Evolutionary conservation across 1,140 invertebrate species (phyloP), one percentile per base, ranked within the genome.

Genomic region (Penaeus japonicus): DNA sequence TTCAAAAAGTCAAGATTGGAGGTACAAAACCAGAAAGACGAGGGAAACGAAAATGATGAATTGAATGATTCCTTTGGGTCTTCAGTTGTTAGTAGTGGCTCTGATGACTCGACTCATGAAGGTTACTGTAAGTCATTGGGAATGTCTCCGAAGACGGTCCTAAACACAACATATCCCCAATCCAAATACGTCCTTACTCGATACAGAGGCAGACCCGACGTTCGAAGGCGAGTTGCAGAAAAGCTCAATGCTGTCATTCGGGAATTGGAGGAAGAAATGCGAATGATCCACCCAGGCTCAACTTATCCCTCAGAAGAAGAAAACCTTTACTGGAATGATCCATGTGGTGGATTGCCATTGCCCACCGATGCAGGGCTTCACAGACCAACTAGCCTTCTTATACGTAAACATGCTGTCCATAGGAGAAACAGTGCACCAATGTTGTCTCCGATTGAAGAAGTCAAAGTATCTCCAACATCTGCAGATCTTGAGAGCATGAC

Each of bases 221-320:
- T 89, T 55, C 82, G 80, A 35, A 84, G 80, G n/a, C 70, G 87
- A 32, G 54, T 89, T 89, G 87, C 87, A 80, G 87, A 89, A 24
- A 89, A 89, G 62, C 77, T 89, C 20, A 79, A 27, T 65, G 73
- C 73, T n/a, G 77, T 89, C 1, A 80, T 89, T 27, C 32, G 57
- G 12, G 87, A 89, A 78, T 53, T 89, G 54, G 87, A 89, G n/a
- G 87, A 84, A 35, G 87, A 89, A 57, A 89, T 84, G 57, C 62
- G 30, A 12, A n/a, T 70, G n/a, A 70, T 70, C 5, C 62, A 70
- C 15, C 62, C 62, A 70, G 62, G 15, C 30, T 17, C 62, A 70
- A 70, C 5, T 30, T 30, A 70, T 70, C 62, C 4, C 10, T 17
- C n/a, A 70, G 30, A 47, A 27, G 70, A 73, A 73, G 70, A 32